phyloP scores from a whole-genome alignment of 2,797 vertebrate genomes.

The Paedocypris micromegethes region DNA sequence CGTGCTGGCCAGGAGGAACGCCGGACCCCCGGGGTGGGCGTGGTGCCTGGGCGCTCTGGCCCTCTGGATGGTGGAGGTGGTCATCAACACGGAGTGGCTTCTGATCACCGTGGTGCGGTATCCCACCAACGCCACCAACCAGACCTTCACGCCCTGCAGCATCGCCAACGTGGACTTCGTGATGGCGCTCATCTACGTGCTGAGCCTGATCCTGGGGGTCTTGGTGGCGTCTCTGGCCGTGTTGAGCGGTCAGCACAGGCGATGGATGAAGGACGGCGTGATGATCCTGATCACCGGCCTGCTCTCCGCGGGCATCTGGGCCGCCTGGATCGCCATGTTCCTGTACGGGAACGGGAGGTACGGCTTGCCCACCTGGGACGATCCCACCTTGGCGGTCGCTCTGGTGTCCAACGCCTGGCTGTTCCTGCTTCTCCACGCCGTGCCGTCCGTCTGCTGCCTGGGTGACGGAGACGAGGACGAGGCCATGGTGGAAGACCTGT shows the following conservation, averaged over 20 bases:
- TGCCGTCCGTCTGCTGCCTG: slow-evolving; percentile 80
- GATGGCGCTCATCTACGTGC: slow-evolving; percentile 90
- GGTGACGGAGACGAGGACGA: slow-evolving; percentile 59
- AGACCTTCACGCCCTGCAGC: slow-evolving; percentile 61
- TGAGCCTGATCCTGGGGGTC: slow-evolving; percentile 74
- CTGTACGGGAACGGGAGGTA: slow-evolving; percentile 72
- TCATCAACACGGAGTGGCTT: slow-evolving; percentile 93
- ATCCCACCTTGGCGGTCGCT: slow-evolving; percentile 86
- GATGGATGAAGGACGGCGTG: slow-evolving; percentile 71
- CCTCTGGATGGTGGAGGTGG: slow-evolving; percentile 80
- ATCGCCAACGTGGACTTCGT: slow-evolving; percentile 83
- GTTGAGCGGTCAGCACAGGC: slow-evolving; percentile 69
- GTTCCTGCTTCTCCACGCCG: slow-evolving; percentile 77
- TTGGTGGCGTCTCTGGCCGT: slow-evolving; percentile 63
- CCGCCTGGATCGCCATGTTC: slow-evolving; percentile 88
- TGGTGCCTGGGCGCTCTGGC: slow-evolving; percentile 69
- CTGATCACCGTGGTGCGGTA: slow-evolving; percentile 80
- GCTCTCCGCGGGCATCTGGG: slow-evolving; percentile 81
- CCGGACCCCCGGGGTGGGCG: slow-evolving; percentile 68
- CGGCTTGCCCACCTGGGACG: slow-evolving; percentile 70
- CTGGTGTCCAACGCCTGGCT: slow-evolving; percentile 80
- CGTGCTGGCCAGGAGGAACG: slow-evolving; percentile 67
- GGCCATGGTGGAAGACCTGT: slow-evolving; percentile 65
- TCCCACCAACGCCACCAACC: slow-evolving; percentile 12
- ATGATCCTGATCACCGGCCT: slow-evolving; percentile 69